Conservation (phyloP, 2,797 vertebrate species). For the Staurois parvus region DNA sequence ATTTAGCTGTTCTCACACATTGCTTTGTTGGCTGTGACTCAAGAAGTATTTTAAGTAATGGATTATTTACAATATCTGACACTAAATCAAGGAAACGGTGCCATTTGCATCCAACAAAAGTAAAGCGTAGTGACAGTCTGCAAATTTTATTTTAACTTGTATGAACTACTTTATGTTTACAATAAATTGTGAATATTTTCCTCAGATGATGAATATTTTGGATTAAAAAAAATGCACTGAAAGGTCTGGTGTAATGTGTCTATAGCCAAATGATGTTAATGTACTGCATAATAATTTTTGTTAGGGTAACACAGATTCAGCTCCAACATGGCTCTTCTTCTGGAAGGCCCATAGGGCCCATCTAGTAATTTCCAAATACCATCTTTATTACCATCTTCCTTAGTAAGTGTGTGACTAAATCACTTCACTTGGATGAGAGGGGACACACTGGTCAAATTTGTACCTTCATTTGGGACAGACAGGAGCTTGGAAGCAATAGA, state of each 20-base stretch:
- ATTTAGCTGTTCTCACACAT: constrained; percentile 59
- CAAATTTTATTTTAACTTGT: not conserved
- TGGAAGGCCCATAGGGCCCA: too few relatives aligned
- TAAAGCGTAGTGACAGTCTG: not conserved
- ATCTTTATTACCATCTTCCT: too few relatives aligned
- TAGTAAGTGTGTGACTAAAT: too few relatives aligned
- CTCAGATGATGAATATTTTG: not conserved
- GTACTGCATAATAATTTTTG: too few relatives aligned
- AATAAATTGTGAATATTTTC: not conserved
- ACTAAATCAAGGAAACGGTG: not conserved
- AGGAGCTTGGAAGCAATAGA: too few relatives aligned
- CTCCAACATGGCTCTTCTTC: too few relatives aligned
- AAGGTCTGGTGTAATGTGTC: not conserved
- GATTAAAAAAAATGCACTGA: not conserved
- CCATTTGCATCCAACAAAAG: not conserved
- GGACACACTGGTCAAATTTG: too few relatives aligned
- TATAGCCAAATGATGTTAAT: too few relatives aligned
- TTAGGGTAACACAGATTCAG: too few relatives aligned
- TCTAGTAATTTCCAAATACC: too few relatives aligned
- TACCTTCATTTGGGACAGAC: too few relatives aligned
- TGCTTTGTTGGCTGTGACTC: constrained; percentile 39
- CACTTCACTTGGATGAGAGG: too few relatives aligned
- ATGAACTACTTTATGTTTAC: not conserved
- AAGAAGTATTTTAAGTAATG: constrained; percentile 14
- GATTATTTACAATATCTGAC: constrained; percentile 3